phyloP scores from a whole-genome alignment of 2,797 vertebrate genomes.

The Leptodactylus fallax region DNA sequence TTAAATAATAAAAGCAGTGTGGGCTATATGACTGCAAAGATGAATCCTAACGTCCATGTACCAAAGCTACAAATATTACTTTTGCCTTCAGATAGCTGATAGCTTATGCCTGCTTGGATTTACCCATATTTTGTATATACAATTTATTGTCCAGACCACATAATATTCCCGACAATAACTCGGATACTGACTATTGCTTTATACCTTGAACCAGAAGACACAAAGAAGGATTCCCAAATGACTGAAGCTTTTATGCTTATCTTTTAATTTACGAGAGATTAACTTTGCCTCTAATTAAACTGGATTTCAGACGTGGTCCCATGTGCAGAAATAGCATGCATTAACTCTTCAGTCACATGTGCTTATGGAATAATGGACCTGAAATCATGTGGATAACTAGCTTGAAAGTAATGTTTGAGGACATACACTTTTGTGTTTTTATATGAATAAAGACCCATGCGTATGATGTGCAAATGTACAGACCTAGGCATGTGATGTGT shows the following conservation, averaged over 20 bases:
- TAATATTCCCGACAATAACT: slow-evolving; percentile 23
- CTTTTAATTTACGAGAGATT: slow-evolving; percentile 55
- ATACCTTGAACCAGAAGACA: slow-evolving; percentile 22
- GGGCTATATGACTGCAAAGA: neutral
- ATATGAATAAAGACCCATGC: neutral
- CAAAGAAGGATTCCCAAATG: slow-evolving; percentile 30
- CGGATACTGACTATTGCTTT: slow-evolving; percentile 15
- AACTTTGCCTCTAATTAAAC: slow-evolving; percentile 52
- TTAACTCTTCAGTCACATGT: slow-evolving; percentile 41
- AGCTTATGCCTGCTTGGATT: neutral
- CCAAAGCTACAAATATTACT: slow-evolving; percentile 1
- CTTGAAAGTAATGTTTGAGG: neutral
- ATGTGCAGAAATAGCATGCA: slow-evolving; percentile 18
- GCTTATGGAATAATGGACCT: neutral
- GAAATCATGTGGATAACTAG: neutral
- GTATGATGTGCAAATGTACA: neutral
- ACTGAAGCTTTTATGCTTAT: slow-evolving; percentile 31
- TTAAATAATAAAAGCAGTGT: slow-evolving; percentile 9
- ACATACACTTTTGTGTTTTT: neutral
- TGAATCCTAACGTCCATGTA: slow-evolving; percentile 2
- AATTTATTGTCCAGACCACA: slow-evolving; percentile 6
- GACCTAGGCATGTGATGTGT: neutral
- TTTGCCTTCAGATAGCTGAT: no score
- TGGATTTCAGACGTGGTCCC: slow-evolving; percentile 20
- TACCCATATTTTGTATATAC: slow-evolving; percentile 15